Evolutionary conservation across 2,888 invertebrate species (phyloP), one percentile per base, ranked within the genome.

Genomic region (Ethmia dodecea): DNA sequence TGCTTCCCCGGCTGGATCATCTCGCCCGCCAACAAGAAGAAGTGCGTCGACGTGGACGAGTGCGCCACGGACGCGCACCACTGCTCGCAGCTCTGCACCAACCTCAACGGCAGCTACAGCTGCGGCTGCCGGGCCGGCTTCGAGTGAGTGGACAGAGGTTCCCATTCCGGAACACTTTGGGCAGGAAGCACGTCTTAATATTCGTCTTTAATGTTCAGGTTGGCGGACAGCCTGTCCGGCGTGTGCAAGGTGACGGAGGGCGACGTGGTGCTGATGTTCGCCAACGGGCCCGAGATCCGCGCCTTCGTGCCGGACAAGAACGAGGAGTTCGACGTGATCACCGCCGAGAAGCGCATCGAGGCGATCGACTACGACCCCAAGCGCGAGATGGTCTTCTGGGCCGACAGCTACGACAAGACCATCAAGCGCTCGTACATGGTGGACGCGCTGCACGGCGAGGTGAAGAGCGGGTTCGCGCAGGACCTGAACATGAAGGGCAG

Each of bases 41-140:
- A 90, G 43, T 97, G 97, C 65, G 84, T 91, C 44, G 98, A 98
- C 70, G 89, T 97, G 10, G 93, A 98, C 75, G 98, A 98, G 76
- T 98, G 98, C 64, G 86, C 88, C 0, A 89, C 90, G 12, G 93
- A 94, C 37, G 89, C 88, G 13, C 95, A 96, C 75, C 93, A 94
- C 43, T 99, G 99, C 81, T 96, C 98, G 1, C 99, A 99, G 62
- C 84, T 94, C 22, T 99, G 99, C 64, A 89, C 89, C 35, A 99
- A 99, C 72, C 75, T 96, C 31, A 97, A 98, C 62, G 99, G 98
- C 60, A 90, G 92, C 40, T 99, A 98, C 70, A 90, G 92, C 35
- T 99, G 99, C 68, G 89, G 91, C 13, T 99, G 99, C 56, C 89
- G 92, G 5, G 89, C 92, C 1, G 96, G 95, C 1, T 97, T 96